Conservation (phyloP, 2,113 vertebrate genomes). For the Elanus axillaris region DNA sequence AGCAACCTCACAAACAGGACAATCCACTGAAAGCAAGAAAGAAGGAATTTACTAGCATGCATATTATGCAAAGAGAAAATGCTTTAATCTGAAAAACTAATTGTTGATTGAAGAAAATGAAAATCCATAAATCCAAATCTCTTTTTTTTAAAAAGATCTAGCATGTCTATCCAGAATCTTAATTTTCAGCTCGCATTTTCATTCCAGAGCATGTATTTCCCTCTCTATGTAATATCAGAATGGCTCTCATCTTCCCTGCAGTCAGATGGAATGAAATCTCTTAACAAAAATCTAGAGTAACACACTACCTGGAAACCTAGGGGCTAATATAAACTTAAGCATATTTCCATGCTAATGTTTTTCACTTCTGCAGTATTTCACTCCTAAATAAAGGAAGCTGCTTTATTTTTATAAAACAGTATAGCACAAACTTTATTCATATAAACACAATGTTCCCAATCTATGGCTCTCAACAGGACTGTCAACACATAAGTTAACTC, state of each 20-base stretch:
- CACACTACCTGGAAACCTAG: background rate
- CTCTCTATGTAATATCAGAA: background rate
- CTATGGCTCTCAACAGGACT: background rate
- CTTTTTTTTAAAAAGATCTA: background rate
- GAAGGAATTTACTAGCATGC: background rate
- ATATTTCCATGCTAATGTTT: background rate
- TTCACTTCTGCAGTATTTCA: background rate
- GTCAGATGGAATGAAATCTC: background rate
- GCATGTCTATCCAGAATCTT: background rate
- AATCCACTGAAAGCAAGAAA: conserved; percentile 81
- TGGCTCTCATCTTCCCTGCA: background rate
- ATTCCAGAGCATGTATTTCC: background rate
- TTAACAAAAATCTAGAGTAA: background rate
- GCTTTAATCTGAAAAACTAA: background rate
- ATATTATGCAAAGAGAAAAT: background rate
- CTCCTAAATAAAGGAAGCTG: background rate
- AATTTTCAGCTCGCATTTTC: background rate
- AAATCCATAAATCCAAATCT: background rate
- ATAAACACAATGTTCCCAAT: fast-evolving
- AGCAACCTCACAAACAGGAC: conserved; percentile 86
- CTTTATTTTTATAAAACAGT: background rate
- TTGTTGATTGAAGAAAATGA: background rate
- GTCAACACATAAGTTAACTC: background rate
- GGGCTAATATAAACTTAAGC: background rate
- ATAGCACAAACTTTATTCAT: background rate